Evolutionary conservation across 2,888 invertebrate species (phyloP), one percentile per base, ranked within the genome.

Genomic region (Ecdyonurus torrentis): DNA sequence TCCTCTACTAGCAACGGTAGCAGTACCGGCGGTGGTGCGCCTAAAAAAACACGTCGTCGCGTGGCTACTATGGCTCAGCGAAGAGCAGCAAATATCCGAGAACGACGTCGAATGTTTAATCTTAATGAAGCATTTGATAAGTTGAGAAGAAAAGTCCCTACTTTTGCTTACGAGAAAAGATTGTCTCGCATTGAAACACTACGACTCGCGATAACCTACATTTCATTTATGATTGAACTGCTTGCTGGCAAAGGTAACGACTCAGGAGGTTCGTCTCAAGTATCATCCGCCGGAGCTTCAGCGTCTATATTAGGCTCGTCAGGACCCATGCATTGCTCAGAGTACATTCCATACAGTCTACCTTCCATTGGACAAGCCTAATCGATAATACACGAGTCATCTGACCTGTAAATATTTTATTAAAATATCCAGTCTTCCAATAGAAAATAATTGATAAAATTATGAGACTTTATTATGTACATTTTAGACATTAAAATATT

Each of bases 91-190:
- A 95, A 95, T 75, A 93, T 94, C 66, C 83, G 94, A 2, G 96
- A 97, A 74, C 79, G 96, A 61, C 81, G 94, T 23, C 81, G 96
- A 66, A 96, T 97, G 94, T 94, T 92, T 74, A 95, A 94, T 75
- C 78, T 96, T 66, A 97, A 96, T 74, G 94, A 94, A 73, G 95
- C 95, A 1, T 97, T 97, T 71, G 96, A 96, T 73, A 90, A 90
- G 72, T 77, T 97, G 53, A 79, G 96, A 24, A 81, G 93, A 70
- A 93, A 93, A 81, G 86, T 94, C 2, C 96, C 96, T 22, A 96
- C 96, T 0, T 97, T 97, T 71, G 95, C 96, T 0, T 96, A 96
- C 74, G 96, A 97, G 75, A 96, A 96, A 74, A 84, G 95, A 0
- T 80, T 97, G 1, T 96, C 95, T 0, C 84, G 96, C 67, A 96